Evolutionary conservation across 2,888 invertebrate species (phyloP), one percentile per base, ranked within the genome.

Genomic region (Drymonia ruficornis): DNA sequence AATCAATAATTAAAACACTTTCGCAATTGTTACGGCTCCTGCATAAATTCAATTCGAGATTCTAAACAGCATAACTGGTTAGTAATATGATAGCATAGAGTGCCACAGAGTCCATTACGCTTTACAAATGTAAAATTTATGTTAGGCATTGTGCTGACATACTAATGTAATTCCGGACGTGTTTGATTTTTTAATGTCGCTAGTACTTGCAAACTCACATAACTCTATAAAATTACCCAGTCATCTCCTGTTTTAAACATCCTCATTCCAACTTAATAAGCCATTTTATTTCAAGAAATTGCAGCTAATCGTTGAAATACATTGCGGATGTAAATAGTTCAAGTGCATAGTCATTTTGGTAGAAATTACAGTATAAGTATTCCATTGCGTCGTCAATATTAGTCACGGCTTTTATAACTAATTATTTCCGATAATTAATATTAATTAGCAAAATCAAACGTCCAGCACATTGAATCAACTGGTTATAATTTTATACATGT

Each of bases 1-100:
- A 65, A 75, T 69, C 51, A 75, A 78, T 70, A 74, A 73, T 66
- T 65, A 66, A 70, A 73, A 74, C 65, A 78, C 80, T 81, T 79
- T 81, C 79, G 84, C 86, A 72, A 55, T 55, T 62, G 53, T 61
- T 53, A 48, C 42, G 51, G 59, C 63, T 56, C 56, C 58, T 54
- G 61, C 67, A 71, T 63, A 63, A 61, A 63, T 61, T 61, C 51
- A 56, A 54, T 43, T 53, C 55, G 58, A 67, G 64, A 67, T 65
- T 61, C 47, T 55, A 49, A 61, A 51, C 47, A 58, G 58, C 51
- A 53, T 59, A 52, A 51, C 55, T 55, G 18, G 57, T 50, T 29
- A 36, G 18, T 48, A 53, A 49, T 28, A 45, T 43, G 50, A 12
- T 44, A 19, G 40, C 42, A 34, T 28, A 23, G 31, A 16, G 6